Conservation (phyloP, 35 echinoderm and acorn worm genomes). For the Ptychodera flava region DNA sequence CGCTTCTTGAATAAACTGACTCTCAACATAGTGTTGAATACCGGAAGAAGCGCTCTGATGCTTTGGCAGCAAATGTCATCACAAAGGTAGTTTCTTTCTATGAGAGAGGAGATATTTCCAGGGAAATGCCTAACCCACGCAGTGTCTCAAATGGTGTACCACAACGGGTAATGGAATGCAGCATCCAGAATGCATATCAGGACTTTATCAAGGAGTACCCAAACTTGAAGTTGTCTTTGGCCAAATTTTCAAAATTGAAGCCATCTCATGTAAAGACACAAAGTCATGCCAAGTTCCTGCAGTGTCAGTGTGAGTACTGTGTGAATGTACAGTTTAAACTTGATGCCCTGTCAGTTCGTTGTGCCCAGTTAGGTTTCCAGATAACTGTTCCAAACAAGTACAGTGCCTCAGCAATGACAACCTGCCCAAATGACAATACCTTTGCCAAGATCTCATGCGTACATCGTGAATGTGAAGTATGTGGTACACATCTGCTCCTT, state of each 20-base stretch:
- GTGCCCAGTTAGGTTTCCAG: too few species aligned
- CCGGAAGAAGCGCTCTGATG: slow-evolving; percentile 12
- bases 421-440: slow-evolving; percentile 14
- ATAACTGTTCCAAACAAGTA: too few species aligned
- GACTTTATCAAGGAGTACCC: slow-evolving; percentile 15
- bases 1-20: neutral
- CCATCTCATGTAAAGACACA: slow-evolving; percentile 15
- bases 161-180: slow-evolving; percentile 7
- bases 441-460: slow-evolving; percentile 39
- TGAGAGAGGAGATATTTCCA: slow-evolving; percentile 2
- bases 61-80: neutral
- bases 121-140: neutral
- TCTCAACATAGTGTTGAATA: neutral
- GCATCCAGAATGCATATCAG: neutral
- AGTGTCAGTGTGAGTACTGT: slow-evolving; percentile 24
- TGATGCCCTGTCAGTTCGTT: neutral
- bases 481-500: slow-evolving; percentile 5
- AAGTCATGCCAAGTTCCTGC: neutral
- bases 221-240: neutral
- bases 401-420: too few species aligned
- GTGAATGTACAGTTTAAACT: slow-evolving; percentile 23
- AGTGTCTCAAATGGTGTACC: neutral
- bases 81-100: neutral
- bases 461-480: slow-evolving; percentile 35
- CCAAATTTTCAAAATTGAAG: neutral